phyloP scores from a whole-genome alignment of 2,888 invertebrate genomes.

The Scaptomyza cyrtandrae region DNA sequence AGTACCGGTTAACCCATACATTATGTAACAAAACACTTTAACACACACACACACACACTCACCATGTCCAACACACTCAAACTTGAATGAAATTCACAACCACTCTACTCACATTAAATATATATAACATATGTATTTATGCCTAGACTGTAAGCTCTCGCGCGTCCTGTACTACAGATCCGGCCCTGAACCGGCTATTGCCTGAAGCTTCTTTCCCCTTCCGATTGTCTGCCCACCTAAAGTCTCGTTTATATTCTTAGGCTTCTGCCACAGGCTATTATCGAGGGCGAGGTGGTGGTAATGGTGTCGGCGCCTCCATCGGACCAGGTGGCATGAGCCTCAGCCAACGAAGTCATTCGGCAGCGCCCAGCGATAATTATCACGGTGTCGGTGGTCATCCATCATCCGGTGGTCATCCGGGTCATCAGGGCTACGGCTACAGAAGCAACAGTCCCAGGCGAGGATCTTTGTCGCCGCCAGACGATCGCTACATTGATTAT shows the following conservation, averaged over 20 bases:
- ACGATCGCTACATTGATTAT: conserved; percentile 84
- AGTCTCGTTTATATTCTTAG: conserved; percentile 34
- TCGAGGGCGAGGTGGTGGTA: conserved; percentile 78
- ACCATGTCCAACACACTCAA: conserved; percentile 24
- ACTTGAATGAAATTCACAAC: conserved; percentile 48
- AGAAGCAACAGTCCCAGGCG: conserved; percentile 91
- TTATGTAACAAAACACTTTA: conserved; percentile 2
- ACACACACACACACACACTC: conserved; percentile 15
- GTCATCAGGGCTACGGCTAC: conserved; percentile 78
- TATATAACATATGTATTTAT: conserved; percentile 3
- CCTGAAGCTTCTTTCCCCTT: conserved; percentile 18
- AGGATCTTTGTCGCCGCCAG: conserved; percentile 85
- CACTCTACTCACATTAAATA: conserved; percentile 30
- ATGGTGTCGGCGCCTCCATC: conserved; percentile 82
- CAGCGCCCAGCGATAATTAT: conserved; percentile 88
- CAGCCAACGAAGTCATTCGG: conserved; percentile 92
- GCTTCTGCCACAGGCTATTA: conserved; percentile 82
- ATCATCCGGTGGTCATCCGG: conserved; percentile 45
- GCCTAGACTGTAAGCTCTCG: conserved; percentile 32
- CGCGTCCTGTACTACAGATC: conserved; percentile 9
- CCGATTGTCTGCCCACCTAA: conserved; percentile 18
- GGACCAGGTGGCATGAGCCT: conserved; percentile 84
- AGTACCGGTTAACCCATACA: conserved; percentile 55
- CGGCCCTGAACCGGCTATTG: conserved; percentile 15
- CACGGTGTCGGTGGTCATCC: conserved; percentile 64